A percentile compares a stretch with the other conserved stretches of the same genome.
phyloP scores from a whole-genome alignment of 2,797 vertebrate genomes.

The Rousettus madagascariensis region DNA sequence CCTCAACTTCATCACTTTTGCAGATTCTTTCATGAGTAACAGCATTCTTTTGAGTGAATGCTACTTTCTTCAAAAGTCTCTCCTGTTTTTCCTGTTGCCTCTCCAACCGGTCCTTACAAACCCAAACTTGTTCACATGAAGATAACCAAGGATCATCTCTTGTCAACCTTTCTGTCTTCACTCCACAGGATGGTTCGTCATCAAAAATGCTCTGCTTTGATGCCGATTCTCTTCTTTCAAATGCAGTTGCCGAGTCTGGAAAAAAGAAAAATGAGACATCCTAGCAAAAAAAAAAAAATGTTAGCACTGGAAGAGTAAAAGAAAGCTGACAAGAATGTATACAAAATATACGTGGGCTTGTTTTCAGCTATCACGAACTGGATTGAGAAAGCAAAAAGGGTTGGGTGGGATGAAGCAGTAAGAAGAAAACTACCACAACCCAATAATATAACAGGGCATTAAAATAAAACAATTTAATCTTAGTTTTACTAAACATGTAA shows the following conservation, averaged over 20 bases:
- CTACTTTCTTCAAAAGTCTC: constrained; percentile 47
- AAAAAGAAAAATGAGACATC: constrained; percentile 50
- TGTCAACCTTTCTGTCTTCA: constrained; percentile 53
- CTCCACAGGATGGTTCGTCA: background rate
- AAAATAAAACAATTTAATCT: background rate
- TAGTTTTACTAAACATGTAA: constrained; percentile 12
- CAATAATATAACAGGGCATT: background rate
- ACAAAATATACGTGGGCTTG: background rate
- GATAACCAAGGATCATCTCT: constrained; percentile 59
- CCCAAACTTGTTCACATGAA: constrained; percentile 28
- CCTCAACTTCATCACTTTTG: constrained; percentile 40
- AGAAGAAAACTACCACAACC: background rate
- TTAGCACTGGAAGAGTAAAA: background rate
- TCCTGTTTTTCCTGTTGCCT: constrained; percentile 45
- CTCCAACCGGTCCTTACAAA: constrained; percentile 10
- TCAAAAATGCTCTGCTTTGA: constrained; percentile 48
- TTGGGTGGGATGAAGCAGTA: background rate
- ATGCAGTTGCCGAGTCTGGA: constrained; percentile 51
- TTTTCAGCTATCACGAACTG: background rate
- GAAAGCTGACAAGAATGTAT: background rate
- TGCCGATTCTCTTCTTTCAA: constrained; percentile 51
- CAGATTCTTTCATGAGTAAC: background rate
- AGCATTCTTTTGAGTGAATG: constrained; percentile 9
- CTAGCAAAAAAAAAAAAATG: background rate
- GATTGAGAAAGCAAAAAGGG: constrained; percentile 8